Base-by-base conservation (phyloP, 2,888 invertebrate genomes). In the Drosophila quinaria region DNA sequence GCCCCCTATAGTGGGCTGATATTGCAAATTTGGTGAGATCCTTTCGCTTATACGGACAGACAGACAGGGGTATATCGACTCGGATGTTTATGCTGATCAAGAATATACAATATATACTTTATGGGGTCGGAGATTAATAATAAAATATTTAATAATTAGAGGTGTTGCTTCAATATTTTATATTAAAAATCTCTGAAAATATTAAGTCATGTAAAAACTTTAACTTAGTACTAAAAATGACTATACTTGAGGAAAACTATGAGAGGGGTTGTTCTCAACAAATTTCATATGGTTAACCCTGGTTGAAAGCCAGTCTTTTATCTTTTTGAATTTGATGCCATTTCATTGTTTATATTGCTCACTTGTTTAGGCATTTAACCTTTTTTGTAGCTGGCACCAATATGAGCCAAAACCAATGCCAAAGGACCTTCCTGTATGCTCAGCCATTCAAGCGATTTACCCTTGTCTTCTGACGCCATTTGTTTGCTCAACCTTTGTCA, bases 401-500 rank as follows among this genome's bases (percentile, higher is more conserved):
- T 54, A 58, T 51, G 41, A 39, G 55, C 62, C 42, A 55, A 29
- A 29, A 8, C 29, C 29, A 29, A 29, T 29, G 41, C 52, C 39
- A 70, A 71, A 70, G 75, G 82, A 72, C 63, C 62, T 51, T 62
- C 56, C 46, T 52, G 50, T 15, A 51, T 35, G 55, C 33, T 31
- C 52, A 44, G 58, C 44, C 61, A 56, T 59, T 67, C 61, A 66
- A 64, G 66, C 81, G 67, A 70, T 75, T 70, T 67, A 79, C 70
- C 75, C 81, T 73, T 85, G 85, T 87, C 81, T 81, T 82, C 70
- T 81, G 81, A 75, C 78, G 81, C 85, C 75, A 81, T 87, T 87
- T 87, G 88, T 85, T 81, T 82, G 88, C 80, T 58, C 70, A 87
- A 81, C 88, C 86, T 79, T 81, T 81, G 76, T 71, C 60, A 61